Base-by-base conservation (phyloP, 2,888 invertebrate genomes). In the Acronicta alni region DNA sequence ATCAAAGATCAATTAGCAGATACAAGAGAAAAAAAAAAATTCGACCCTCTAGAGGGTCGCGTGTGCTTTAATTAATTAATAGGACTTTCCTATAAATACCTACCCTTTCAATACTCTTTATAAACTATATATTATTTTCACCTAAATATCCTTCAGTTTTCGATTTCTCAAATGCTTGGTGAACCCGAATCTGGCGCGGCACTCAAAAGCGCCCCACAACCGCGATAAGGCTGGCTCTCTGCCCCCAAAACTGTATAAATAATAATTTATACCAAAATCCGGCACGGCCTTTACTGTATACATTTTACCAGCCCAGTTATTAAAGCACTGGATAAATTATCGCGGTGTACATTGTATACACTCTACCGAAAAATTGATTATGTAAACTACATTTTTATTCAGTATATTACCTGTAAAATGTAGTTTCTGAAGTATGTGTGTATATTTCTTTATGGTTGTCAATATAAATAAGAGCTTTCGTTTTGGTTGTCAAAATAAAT, bases 181-280 rank as follows among this genome's bases (percentile, higher is more conserved):
- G 76, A 76, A 75, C 77, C 79, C 79, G 74, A 75, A 79, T 65
- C 61, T 51, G 49, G 54, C 44, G 75, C 78, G 76, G 79, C 57
- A 39, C 57, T 80, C 79, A 83, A 87, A 85, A 79, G 75, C 71
- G 48, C 71, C 54, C 68, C 65, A 45, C 56, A 64, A 68, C 60
- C 57, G 63, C 65, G 79, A 83, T 82, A 84, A 85, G 68, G 68
- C 39, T 66, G 83, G 70, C 77, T 80, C 80, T 76, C 68, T 79
- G 85, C 67, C 80, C 87, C 76, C 75, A 59, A 85, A 81, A 63
- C 64, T 57, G 63, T 75, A 67, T 85, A 88, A 83, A 85, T 83
- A 81, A 87, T 85, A 81, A 83, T 81, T 83, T 77, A 85, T 80
- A 79, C 77, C 69, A 77, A 74, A 76, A 75, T 68, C 54, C 63